Evolutionary conservation across 2,113 vertebrate species (phyloP).

Genomic region (Vidua chalybeata): DNA sequence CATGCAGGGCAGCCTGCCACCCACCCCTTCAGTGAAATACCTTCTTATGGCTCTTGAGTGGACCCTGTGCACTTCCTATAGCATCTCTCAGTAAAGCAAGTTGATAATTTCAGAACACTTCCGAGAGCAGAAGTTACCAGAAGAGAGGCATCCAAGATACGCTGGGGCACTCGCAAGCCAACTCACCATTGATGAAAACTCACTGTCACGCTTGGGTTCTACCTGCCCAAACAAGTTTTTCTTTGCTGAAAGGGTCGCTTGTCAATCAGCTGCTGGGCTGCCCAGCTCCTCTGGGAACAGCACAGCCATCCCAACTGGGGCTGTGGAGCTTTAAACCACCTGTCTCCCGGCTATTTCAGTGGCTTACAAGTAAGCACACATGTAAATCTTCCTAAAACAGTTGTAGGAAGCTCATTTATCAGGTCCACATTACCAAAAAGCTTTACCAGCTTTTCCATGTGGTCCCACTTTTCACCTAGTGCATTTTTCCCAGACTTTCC

Average conservation of each 20-base stretch:
- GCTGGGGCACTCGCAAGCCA: background rate
- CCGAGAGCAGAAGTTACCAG: background rate
- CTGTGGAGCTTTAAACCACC: background rate
- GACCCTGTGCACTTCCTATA: background rate
- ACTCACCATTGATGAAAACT: background rate
- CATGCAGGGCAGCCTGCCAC: background rate
- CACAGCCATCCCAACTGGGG: too few relatives aligned
- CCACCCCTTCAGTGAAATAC: background rate
- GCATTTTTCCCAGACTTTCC: background rate
- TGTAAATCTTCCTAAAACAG: background rate
- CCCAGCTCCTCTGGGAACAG: background rate
- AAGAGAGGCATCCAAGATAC: background rate
- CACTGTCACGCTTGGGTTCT: accelerated
- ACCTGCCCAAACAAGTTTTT: background rate
- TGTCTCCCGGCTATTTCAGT: background rate
- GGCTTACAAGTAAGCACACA: background rate
- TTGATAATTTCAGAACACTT: background rate
- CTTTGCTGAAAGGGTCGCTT: background rate
- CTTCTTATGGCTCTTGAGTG: background rate
- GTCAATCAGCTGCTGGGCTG: background rate
- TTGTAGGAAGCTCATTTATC: background rate
- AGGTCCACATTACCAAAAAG: background rate
- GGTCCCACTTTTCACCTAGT: background rate
- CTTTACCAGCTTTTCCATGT: background rate
- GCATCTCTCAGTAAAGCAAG: background rate